These are phyloP conservation scores for Misgurnus mizolepis DNA, from an alignment of 2,113 vertebrate species.

Conservation along the genomic window DNA sequence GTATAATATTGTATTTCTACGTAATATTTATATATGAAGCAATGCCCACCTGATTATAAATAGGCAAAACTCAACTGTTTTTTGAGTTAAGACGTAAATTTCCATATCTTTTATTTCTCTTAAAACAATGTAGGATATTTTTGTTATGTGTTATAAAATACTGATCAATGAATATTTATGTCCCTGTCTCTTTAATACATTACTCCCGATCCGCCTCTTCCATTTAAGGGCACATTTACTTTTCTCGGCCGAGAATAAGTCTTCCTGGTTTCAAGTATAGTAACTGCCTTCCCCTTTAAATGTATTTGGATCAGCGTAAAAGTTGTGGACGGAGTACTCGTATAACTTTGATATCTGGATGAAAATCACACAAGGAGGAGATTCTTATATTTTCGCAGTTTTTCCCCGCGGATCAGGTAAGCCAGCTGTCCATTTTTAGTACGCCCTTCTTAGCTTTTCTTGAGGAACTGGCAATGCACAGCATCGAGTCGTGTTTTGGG, in stretches of 20 bases:
- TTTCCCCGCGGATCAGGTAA: slow-evolving; percentile 34
- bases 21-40: too few relatives aligned
- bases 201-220: slow-evolving; percentile 55
- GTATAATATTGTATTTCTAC: too few relatives aligned
- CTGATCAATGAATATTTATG: not conserved
- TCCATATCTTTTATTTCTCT: too few relatives aligned
- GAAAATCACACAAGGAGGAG: not conserved
- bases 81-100: too few relatives aligned
- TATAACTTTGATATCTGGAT: not conserved
- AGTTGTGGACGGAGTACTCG: slow-evolving; percentile 26
- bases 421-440: slow-evolving; percentile 35
- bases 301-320: slow-evolving; percentile 8
- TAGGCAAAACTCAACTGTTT: too few relatives aligned
- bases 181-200: slow-evolving; percentile 56
- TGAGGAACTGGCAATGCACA: slow-evolving; percentile 45
- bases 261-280: slow-evolving; percentile 56
- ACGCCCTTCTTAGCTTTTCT: slow-evolving; percentile 25
- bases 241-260: slow-evolving; percentile 55
- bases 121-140: not conserved
- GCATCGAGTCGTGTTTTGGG: slow-evolving; percentile 5
- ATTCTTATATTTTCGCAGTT: not conserved
- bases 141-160: not conserved
- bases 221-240: slow-evolving; percentile 60
- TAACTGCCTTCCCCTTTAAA: slow-evolving; percentile 52
- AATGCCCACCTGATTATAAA: too few relatives aligned